Base-by-base conservation (phyloP, 2,113 vertebrate genomes). In the Carollia perspicillata region DNA sequence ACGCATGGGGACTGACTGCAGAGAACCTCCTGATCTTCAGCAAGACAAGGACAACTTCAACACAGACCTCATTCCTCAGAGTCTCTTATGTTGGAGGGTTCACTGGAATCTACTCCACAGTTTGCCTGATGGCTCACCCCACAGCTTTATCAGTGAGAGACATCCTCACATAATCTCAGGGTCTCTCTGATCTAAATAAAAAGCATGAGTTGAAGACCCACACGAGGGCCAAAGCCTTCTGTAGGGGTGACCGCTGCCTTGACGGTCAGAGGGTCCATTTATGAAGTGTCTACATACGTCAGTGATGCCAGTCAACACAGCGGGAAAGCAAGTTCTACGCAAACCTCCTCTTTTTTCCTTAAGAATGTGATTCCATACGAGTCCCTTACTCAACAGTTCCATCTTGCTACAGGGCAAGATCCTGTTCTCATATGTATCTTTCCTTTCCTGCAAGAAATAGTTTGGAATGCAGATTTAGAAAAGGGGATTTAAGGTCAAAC, bases 391-490 rank as follows among this genome's bases (percentile, higher is more conserved):
- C 22, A 40, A 69, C 49, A 94, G 44, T 23, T 68, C 30, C 35
- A 44, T 44, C 33, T 10, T 37, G 79, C 9, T 11, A 18, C 1
- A 63, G 12, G 37, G 26, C 42, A 71, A 33, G 8, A 85, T 42
- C 2, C 7, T 37, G 40, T 28, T 66, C 58, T 83, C 37, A 58
- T 10, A 3, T 66, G 2, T 35, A 47, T 65, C 65, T 63, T 17
- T 7, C 40, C 23, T 93, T 60, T 30, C 28, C 37, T 83, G 81
- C 35, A 86, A 87, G 30, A 87, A 71, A 20, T 8, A 91, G 23
- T 44, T 94, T 51, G 66, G 35, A 95, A 88, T 89, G 26, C 80
- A 26, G 28, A 81, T 53, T 90, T 90, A 63, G 22, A 63, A 90
- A 75, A 69, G 14, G 60, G 69, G 4, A 20, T 58, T 55, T 84